Base-by-base conservation (phyloP, 2,888 invertebrate species). In the Actias luna region DNA sequence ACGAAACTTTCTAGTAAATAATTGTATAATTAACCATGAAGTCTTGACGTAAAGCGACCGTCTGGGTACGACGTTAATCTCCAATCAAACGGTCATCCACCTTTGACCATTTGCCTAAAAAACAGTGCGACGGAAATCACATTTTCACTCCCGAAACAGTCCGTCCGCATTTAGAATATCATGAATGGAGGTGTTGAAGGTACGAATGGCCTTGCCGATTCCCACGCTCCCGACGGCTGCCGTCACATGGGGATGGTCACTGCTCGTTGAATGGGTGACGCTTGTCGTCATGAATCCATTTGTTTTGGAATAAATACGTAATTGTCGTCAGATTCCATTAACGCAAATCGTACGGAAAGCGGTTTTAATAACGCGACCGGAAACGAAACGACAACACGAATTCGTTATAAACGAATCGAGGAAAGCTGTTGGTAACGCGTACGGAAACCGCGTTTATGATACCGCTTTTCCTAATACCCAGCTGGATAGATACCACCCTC, bases 181-280 rank as follows among this genome's bases (percentile, higher is more conserved):
- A 50, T 55, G 55, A 55, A 55, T 55, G 55, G 55, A 55, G 29
- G 55, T 55, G 55, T 29, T 55, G 29, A 55, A 29, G 55, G 55
- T 29, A 29, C 29, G 55, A 8, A 7, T 55, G 29, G 55, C 55
- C 55, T 55, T 55, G 55, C 14, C 55, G 8, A 29, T 55, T 16
- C 55, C 46, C 46, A 55, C 55, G 29, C 29, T 29, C n/a, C 55
- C 5, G 29, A 55, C 55, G n/a, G 29, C n/a, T 2, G 29, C 55
- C 55, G 55, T 55, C 55, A 55, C 55, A 55, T 27, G 55, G 29
- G 55, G 29, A 55, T 55, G 55, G 12, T 25, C 46, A 50, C 46
- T 25, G 22, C 3, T 22, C 46, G 18, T 10, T 42, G 2, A 25
- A 50, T 50, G 46, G 16, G 25, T 50, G 46, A 25, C 25, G 46